Percentiles rank a stretch among this genome's conserved stretches.
Evolutionary conservation across 92 coral and sea anemone genomes (phyloP).

Genomic region (Galaxea fascicularis): DNA sequence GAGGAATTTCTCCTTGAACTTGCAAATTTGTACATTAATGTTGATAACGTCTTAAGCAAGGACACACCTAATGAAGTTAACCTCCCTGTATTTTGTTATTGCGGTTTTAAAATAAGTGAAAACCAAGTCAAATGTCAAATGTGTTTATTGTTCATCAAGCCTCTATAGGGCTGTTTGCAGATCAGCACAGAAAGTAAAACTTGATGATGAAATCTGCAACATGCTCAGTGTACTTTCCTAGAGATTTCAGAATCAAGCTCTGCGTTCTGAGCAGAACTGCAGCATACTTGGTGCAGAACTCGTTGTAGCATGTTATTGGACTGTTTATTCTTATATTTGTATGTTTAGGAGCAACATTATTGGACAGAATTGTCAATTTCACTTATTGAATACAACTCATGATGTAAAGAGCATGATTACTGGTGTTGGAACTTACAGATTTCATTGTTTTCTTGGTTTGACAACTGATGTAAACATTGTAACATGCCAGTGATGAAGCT

Average conservation of each 20-base stretch:
- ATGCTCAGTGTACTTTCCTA: conserved; percentile 17
- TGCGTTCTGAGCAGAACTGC: neutral
- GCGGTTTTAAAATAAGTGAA: conserved; percentile 53
- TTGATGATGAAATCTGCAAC: conserved; percentile 6
- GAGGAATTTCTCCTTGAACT: conserved; percentile 42
- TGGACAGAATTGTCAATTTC: too few species aligned
- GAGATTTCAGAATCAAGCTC: neutral
- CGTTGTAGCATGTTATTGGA: neutral
- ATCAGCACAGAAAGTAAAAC: neutral
- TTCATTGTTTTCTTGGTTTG: neutral
- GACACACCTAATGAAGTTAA: conserved; percentile 47
- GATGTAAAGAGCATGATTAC: neutral
- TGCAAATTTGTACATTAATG: conserved; percentile 64
- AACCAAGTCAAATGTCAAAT: conserved; percentile 24
- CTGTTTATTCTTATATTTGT: too few species aligned
- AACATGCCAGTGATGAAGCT: neutral
- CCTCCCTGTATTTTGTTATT: conserved; percentile 43
- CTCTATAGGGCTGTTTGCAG: conserved; percentile 31
- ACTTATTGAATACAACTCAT: too few species aligned
- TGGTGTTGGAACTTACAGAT: neutral
- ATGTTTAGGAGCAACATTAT: too few species aligned
- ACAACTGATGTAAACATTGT: neutral
- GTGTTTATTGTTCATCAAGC: conserved; percentile 43
- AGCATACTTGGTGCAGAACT: neutral
- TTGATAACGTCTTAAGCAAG: conserved; percentile 26